Conservation (phyloP, 1,140 invertebrate species). For the Pararge aegeria region DNA sequence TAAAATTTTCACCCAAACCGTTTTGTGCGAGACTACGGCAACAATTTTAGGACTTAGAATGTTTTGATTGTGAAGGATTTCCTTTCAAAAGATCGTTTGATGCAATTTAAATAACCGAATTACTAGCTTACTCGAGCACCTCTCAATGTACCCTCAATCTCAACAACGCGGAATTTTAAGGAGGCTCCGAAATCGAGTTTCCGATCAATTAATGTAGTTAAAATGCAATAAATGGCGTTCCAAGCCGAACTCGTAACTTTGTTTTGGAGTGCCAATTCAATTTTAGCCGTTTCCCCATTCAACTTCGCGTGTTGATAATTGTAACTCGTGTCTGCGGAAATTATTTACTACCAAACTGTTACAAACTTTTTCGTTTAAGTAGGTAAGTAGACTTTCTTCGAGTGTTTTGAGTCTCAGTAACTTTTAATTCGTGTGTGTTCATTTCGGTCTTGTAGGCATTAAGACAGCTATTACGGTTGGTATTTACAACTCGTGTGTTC, state of each 20-base stretch:
- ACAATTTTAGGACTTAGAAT: neutral
- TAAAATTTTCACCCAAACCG: no score
- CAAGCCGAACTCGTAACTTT: conserved; percentile 58
- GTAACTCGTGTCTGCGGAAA: conserved; percentile 44
- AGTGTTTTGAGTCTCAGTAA: conserved; percentile 20
- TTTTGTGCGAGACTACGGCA: no score
- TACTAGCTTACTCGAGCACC: conserved; percentile 7
- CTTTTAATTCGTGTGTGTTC: conserved; percentile 30
- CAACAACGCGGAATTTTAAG: conserved; percentile 23
- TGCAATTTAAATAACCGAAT: conserved; percentile 17
- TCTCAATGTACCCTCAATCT: conserved; percentile 17
- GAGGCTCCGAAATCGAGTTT: conserved; percentile 50
- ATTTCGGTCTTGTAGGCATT: conserved; percentile 20
- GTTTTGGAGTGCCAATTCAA: conserved; percentile 68
- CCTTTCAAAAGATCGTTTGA: conserved; percentile 13
- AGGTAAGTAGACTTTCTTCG: conserved; percentile 23
- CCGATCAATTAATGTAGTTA: conserved; percentile 69
- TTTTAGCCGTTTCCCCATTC: conserved; percentile 52
- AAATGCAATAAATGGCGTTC: conserved; percentile 71
- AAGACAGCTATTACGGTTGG: conserved; percentile 17
- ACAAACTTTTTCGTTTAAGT: conserved; percentile 38
- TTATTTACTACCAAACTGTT: conserved; percentile 41
- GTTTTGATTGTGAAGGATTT: neutral
- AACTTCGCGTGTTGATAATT: conserved; percentile 58
- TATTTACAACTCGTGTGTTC: conserved; percentile 14